Evolutionary conservation across 2,113 vertebrate species (phyloP).

Genomic region (Pteruthius melanotis): DNA sequence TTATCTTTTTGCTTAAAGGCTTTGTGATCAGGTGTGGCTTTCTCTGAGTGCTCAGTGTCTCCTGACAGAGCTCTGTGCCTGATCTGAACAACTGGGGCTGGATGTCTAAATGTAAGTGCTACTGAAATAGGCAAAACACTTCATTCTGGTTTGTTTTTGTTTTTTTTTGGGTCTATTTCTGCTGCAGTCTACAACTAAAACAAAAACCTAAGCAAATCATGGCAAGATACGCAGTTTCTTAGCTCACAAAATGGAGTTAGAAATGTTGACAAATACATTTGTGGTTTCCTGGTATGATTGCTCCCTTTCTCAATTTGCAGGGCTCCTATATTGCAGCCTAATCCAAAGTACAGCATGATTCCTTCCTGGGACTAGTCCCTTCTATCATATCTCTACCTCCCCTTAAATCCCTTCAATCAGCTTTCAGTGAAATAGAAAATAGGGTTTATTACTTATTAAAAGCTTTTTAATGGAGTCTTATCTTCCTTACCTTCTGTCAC

Average conservation of each 20-base stretch:
- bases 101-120: neutral
- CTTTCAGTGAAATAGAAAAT: slow-evolving; percentile 19
- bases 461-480: neutral
- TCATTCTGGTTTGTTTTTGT: no score
- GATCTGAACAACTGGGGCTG: neutral
- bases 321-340: neutral
- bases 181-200: neutral
- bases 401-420: slow-evolving; percentile 18
- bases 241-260: neutral
- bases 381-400: neutral
- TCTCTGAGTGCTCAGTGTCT: neutral
- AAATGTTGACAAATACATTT: neutral
- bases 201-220: neutral
- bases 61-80: neutral
- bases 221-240: neutral
- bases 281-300: neutral
- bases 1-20: neutral
- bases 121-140: neutral
- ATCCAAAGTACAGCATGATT: neutral
- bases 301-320: neutral
- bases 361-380: neutral
- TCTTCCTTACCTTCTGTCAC: slow-evolving; percentile 39
- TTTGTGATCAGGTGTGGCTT: neutral
- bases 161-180: neutral
- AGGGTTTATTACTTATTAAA: slow-evolving; percentile 13